phyloP scores from a whole-genome alignment of 2,113 vertebrate species.

The Campylomormyrus numenius region DNA sequence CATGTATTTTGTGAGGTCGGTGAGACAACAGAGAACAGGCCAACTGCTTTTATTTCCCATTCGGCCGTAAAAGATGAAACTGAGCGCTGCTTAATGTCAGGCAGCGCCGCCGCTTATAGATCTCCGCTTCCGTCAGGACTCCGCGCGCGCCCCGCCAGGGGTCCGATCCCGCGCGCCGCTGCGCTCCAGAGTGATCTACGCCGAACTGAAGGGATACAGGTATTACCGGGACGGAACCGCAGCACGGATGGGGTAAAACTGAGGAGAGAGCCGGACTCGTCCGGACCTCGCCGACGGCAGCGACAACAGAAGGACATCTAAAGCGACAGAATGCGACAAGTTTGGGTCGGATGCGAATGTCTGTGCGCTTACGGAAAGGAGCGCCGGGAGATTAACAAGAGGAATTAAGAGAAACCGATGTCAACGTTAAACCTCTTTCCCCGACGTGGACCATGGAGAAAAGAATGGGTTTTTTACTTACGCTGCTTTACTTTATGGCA shows the following conservation, averaged over 20 bases:
- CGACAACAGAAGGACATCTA: slow-evolving; percentile 25
- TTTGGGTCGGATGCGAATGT: slow-evolving; percentile 48
- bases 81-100: slow-evolving; percentile 54
- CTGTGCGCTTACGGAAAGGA: slow-evolving; percentile 44
- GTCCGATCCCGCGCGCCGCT: neutral
- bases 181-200: slow-evolving; percentile 39
- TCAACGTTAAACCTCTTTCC: slow-evolving; percentile 51
- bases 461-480: slow-evolving; percentile 63
- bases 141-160: neutral
- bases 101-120: slow-evolving; percentile 49
- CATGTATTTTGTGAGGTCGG: neutral
- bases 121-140: slow-evolving; percentile 48
- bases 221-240: slow-evolving; percentile 25
- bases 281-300: slow-evolving; percentile 36
- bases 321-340: slow-evolving; percentile 45
- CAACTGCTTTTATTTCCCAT: slow-evolving; percentile 35
- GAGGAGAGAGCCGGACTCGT: slow-evolving; percentile 38
- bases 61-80: slow-evolving; percentile 46
- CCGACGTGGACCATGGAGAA: slow-evolving; percentile 61
- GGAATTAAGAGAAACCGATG: slow-evolving; percentile 56
- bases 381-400: slow-evolving; percentile 49
- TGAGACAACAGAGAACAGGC: neutral
- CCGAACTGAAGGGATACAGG: slow-evolving; percentile 21
- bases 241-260: slow-evolving; percentile 34
- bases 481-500: slow-evolving; percentile 65